These are phyloP conservation scores for Muscina levida DNA, from an alignment of 2,888 invertebrate genomes.

Conservation along the genomic window DNA sequence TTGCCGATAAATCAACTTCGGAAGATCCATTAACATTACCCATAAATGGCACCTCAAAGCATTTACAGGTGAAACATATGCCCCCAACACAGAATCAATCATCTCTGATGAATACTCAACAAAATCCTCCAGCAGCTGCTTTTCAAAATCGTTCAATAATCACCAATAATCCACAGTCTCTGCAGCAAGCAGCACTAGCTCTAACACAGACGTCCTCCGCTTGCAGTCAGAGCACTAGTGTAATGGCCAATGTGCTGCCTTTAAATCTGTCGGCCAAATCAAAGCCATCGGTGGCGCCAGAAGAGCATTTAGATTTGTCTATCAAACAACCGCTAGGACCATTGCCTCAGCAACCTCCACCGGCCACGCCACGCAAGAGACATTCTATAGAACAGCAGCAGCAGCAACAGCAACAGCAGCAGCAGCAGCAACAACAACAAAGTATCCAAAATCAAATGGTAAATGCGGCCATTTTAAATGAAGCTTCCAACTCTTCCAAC, in stretches of 20 bases:
- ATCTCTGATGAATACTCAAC: constrained; percentile 1
- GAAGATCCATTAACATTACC: constrained; percentile 60
- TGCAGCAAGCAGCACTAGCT: constrained; percentile 12
- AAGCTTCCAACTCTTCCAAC: constrained; percentile 64
- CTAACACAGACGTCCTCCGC: constrained; percentile 25
- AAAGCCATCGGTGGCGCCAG: constrained; percentile 8
- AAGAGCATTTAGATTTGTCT: constrained; percentile 47
- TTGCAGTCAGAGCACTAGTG: neutral
- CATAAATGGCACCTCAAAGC: constrained; percentile 72
- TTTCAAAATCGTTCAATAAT: constrained; percentile 48
- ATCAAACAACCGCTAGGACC: constrained; percentile 77
- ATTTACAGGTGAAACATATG: constrained; percentile 54
- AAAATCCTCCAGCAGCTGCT: constrained; percentile 30
- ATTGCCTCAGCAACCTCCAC: constrained; percentile 49
- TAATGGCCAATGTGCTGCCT: constrained; percentile 62
- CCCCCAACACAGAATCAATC: constrained; percentile 37
- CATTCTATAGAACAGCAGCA: constrained; percentile 69
- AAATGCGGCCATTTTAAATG: constrained; percentile 38
- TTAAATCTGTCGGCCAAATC: constrained; percentile 63
- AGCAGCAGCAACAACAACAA: neutral
- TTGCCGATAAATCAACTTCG: constrained; percentile 42
- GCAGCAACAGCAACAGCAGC: constrained; percentile 26
- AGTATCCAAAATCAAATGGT: neutral
- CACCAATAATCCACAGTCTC: constrained; percentile 42
- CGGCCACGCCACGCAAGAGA: constrained; percentile 68